phyloP scores from a whole-genome alignment of 1,140 invertebrate genomes.

The Vollenhovia emeryi region DNA sequence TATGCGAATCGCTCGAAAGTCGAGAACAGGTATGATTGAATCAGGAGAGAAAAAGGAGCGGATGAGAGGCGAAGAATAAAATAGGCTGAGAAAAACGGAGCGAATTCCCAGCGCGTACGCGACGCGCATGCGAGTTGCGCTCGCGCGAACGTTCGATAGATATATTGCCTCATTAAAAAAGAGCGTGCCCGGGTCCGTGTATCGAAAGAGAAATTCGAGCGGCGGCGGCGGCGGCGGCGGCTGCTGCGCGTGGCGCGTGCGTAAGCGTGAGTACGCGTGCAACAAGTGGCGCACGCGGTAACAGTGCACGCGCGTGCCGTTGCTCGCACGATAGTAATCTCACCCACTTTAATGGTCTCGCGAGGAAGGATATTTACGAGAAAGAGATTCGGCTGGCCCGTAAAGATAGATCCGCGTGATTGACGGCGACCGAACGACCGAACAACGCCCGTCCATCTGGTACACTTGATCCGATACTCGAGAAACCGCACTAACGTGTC shows the following conservation, averaged over 20 bases:
- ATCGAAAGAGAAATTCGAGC: slow-evolving; percentile 47
- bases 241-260: slow-evolving; percentile 47
- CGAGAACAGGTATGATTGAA: background rate
- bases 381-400: background rate
- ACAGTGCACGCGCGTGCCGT: slow-evolving; percentile 31
- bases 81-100: slow-evolving; percentile 18
- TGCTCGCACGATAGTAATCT: slow-evolving; percentile 38
- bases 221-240: background rate
- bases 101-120: background rate
- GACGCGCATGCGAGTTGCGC: background rate
- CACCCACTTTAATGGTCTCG: background rate
- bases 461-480: background rate
- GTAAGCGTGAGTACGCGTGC: slow-evolving; percentile 29
- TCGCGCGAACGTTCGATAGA: slow-evolving; percentile 8
- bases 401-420: slow-evolving; percentile 5
- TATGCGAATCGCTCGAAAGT: slow-evolving; percentile 19
- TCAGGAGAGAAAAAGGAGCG: background rate
- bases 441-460: background rate
- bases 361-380: background rate
- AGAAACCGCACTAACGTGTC: background rate
- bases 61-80: background rate
- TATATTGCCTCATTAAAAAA: slow-evolving; percentile 50
- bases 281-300: slow-evolving; percentile 53
- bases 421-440: too few species aligned
- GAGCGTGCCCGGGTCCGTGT: background rate